These are phyloP conservation scores for Leptarthrus brevirostris DNA, from an alignment of 2,888 invertebrate genomes.

Conservation along the genomic window DNA sequence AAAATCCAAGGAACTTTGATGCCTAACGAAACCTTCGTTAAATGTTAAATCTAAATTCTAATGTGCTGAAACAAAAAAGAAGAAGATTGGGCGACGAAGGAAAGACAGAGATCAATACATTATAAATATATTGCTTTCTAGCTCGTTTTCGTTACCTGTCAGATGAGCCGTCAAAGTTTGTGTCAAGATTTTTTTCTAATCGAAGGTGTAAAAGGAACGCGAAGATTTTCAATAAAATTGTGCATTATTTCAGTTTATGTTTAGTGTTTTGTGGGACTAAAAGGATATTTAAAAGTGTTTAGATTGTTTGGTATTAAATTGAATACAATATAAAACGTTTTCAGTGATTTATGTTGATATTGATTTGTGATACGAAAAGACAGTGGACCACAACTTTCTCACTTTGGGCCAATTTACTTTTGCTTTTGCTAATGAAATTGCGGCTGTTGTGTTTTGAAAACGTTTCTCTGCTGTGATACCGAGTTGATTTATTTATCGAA, in stretches of 20 bases:
- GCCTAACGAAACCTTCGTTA: too few species aligned
- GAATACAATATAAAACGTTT: not conserved
- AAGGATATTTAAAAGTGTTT: not conserved
- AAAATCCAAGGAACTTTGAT: too few species aligned
- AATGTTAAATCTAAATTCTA: too few species aligned
- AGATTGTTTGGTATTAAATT: not conserved
- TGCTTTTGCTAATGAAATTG: too few species aligned
- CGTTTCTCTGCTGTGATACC: too few species aligned
- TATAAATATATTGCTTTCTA: not conserved
- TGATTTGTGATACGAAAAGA: constrained; percentile 22
- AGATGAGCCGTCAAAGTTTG: constrained; percentile 11
- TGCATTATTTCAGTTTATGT: constrained; percentile 7
- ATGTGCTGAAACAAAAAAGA: too few species aligned
- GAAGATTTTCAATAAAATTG: constrained; percentile 1
- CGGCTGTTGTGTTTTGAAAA: too few species aligned
- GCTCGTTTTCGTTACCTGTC: constrained; percentile 3
- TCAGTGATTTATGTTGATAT: constrained; percentile 2
- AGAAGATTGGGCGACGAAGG: too few species aligned
- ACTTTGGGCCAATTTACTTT: not conserved
- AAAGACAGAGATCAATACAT: too few species aligned
- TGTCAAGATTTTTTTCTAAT: constrained; percentile 12
- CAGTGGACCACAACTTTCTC: constrained; percentile 27
- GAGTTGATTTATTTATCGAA: too few species aligned
- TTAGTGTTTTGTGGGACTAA: not conserved
- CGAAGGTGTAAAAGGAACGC: constrained; percentile 3